A percentile compares a stretch with the other conserved stretches of the same genome.
Evolutionary conservation across 2,113 vertebrate species (phyloP).

Genomic region (Petroica traversi): DNA sequence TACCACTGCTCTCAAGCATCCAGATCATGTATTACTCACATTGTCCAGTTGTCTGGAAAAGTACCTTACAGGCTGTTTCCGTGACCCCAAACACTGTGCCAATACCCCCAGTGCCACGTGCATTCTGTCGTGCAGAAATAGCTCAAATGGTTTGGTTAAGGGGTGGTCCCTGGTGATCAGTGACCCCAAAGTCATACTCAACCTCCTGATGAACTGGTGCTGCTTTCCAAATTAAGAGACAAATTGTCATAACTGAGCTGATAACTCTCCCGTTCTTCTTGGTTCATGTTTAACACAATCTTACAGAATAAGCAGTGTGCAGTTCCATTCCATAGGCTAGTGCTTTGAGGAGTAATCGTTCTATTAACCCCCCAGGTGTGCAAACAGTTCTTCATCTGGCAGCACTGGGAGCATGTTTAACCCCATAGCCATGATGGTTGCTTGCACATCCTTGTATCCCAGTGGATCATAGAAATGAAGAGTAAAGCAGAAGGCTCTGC

Average conservation of each 20-base stretch:
- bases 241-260: not conserved
- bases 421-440: fast-evolving
- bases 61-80: not conserved
- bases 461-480: not conserved
- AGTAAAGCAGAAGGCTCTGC: not conserved
- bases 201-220: fast-evolving
- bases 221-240: not conserved
- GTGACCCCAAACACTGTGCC: not conserved
- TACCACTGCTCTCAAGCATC: not conserved
- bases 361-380: not conserved
- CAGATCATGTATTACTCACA: not conserved
- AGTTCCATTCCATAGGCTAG: fast-evolving
- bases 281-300: not conserved
- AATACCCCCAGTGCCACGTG: not conserved
- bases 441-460: not conserved
- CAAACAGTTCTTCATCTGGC: not conserved
- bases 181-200: not conserved
- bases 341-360: not conserved
- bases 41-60: not conserved
- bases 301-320: not conserved
- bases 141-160: not conserved
- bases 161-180: not conserved
- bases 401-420: not conserved
- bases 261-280: not conserved
- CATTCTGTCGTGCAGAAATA: not conserved